phyloP scores from a whole-genome alignment of 2,888 invertebrate species.

The Xestia c-nigrum region DNA sequence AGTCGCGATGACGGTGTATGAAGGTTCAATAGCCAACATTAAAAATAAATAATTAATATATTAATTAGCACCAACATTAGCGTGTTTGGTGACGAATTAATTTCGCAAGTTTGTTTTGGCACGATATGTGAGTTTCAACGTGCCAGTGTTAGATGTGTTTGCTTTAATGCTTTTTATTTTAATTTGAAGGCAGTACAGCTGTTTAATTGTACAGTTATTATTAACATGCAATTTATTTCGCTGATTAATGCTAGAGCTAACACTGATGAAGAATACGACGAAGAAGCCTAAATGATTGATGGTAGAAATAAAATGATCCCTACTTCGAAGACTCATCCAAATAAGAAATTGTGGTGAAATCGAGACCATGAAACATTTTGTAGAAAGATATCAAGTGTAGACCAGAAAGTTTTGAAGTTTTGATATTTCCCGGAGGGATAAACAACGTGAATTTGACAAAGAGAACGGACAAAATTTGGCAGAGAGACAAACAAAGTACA shows the following conservation, averaged over 20 bases:
- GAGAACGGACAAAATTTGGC: slow-evolving; percentile 32
- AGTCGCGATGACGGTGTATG: slow-evolving; percentile 71
- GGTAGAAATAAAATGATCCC: slow-evolving; percentile 60
- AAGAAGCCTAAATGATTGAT: slow-evolving; percentile 67
- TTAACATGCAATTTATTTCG: slow-evolving; percentile 65
- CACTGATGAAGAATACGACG: slow-evolving; percentile 68
- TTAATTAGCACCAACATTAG: slow-evolving; percentile 73
- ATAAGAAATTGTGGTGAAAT: slow-evolving; percentile 25
- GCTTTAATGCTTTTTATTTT: slow-evolving; percentile 57
- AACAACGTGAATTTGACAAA: slow-evolving; percentile 42
- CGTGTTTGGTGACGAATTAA: slow-evolving; percentile 68
- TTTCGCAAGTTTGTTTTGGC: slow-evolving; percentile 68
- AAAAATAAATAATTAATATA: slow-evolving; percentile 64
- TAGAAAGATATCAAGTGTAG: slow-evolving; percentile 34
- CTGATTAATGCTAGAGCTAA: slow-evolving; percentile 64
- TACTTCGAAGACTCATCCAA: slow-evolving; percentile 23
- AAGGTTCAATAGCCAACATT: slow-evolving; percentile 71
- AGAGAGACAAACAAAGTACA: slow-evolving; percentile 29
- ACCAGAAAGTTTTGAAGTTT: slow-evolving; percentile 27
- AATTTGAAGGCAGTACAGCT: slow-evolving; percentile 57
- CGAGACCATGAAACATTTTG: slow-evolving; percentile 30
- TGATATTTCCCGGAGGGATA: slow-evolving; percentile 39
- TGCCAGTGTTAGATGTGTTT: slow-evolving; percentile 64
- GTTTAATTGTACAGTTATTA: slow-evolving; percentile 58
- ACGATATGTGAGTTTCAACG: slow-evolving; percentile 48